Conservation (phyloP, 1,140 invertebrate species). For the Chironomus striatipennis region DNA sequence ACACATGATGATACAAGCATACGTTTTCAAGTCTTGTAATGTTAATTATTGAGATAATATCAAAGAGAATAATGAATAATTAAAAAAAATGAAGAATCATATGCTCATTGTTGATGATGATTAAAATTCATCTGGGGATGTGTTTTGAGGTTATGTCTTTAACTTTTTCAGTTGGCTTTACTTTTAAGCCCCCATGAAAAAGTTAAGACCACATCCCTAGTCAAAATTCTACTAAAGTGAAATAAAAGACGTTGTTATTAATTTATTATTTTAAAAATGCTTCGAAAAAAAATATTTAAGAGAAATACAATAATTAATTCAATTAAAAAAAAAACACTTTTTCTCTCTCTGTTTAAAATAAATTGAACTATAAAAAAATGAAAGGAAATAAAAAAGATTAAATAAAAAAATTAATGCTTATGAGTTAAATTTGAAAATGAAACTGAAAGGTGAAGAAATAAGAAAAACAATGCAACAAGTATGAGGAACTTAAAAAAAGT, state of each 20-base stretch:
- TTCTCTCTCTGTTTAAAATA: neutral
- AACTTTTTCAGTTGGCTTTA: no score
- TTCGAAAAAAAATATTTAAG: neutral
- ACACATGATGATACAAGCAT: neutral
- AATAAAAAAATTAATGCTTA: neutral
- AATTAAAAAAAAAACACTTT: neutral
- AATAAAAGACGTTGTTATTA: constrained; percentile 11
- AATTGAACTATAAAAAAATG: neutral
- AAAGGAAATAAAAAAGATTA: no score
- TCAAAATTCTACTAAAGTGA: neutral
- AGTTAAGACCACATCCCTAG: no score
- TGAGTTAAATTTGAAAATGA: neutral
- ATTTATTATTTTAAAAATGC: neutral
- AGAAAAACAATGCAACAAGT: constrained; percentile 2
- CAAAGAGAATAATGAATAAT: no score
- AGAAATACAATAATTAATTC: constrained; percentile 8
- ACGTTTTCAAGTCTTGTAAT: neutral
- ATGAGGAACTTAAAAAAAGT: neutral
- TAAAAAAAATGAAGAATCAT: neutral
- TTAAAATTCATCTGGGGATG: neutral
- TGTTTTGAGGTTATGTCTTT: no score
- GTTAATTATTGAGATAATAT: constrained; percentile 5
- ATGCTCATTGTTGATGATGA: constrained; percentile 1
- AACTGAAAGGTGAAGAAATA: neutral
- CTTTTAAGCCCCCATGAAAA: no score